Conservation (phyloP, 2,797 vertebrate genomes). For the Xenopus petersii region DNA sequence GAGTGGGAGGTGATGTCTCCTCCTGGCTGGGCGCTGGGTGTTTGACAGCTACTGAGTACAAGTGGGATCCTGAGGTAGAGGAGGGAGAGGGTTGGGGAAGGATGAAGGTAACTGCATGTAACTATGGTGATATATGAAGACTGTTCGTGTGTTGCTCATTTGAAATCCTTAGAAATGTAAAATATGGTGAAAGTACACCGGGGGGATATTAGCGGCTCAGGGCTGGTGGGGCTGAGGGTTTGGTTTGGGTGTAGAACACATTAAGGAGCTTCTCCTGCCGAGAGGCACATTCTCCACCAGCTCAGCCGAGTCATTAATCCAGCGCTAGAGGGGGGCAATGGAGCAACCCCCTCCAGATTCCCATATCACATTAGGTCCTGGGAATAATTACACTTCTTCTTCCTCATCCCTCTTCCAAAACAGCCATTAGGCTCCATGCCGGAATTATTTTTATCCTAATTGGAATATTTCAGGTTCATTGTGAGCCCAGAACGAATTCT, state of each 20-base stretch:
- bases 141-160: constrained; percentile 7
- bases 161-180: constrained; percentile 21
- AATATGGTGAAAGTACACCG: background rate
- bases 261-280: background rate
- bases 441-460: constrained; percentile 26
- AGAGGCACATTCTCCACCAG: too few relatives aligned
- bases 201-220: constrained; percentile 6
- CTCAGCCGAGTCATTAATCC: too few relatives aligned
- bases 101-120: background rate
- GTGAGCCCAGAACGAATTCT: background rate
- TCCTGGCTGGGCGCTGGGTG: background rate
- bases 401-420: background rate
- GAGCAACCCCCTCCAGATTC: background rate
- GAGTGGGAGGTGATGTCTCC: background rate
- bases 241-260: constrained; percentile 9
- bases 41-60: background rate
- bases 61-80: background rate
- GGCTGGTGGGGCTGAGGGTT: background rate
- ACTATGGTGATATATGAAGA: constrained; percentile 31
- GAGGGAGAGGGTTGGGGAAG: background rate
- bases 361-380: background rate
- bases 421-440: constrained; percentile 9
- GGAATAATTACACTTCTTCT: constrained; percentile 9
- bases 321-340: background rate
- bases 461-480: constrained; percentile 24